Percentiles rank a stretch among this genome's conserved stretches.
Conservation (phyloP, 2,113 vertebrate species). For the Parus major region DNA sequence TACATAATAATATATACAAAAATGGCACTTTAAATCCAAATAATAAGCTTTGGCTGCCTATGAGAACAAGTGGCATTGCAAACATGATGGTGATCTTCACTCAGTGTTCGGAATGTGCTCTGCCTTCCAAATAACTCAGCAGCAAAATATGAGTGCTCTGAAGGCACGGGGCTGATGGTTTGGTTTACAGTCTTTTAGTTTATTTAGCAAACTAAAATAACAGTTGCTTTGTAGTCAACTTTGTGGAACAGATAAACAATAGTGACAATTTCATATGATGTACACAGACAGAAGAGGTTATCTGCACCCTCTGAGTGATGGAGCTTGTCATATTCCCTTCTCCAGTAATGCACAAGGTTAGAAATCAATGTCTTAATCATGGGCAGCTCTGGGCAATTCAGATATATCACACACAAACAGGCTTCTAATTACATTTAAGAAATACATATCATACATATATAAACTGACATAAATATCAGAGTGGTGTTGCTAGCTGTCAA, state of each 20-base stretch:
- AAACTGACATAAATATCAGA: conserved; percentile 87
- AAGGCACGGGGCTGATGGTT: neutral
- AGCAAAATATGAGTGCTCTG: neutral
- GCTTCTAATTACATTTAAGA: conserved; percentile 74
- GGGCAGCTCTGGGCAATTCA: conserved; percentile 64
- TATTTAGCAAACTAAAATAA: conserved; percentile 46
- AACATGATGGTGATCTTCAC: neutral
- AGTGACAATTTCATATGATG: conserved; percentile 72
- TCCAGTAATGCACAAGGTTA: conserved; percentile 57
- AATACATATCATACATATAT: conserved; percentile 79
- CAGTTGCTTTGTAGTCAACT: conserved; percentile 50
- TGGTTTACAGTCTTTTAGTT: conserved; percentile 11
- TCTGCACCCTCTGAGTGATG: conserved; percentile 63
- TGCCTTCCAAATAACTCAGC: neutral
- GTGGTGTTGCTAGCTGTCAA: conserved; percentile 84
- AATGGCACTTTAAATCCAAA: neutral
- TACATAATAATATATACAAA: neutral
- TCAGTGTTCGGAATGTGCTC: neutral
- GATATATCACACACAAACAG: conserved; percentile 70
- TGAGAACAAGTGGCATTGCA: neutral
- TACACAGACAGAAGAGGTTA: conserved; percentile 60
- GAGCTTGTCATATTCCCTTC: conserved; percentile 74
- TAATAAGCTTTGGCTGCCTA: neutral
- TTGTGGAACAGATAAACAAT: conserved; percentile 58
- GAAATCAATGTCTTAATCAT: conserved; percentile 74